Evolutionary conservation across 2,113 vertebrate species (phyloP), one percentile per base, ranked within the genome.

Genomic region (Ranitomeya variabilis): DNA sequence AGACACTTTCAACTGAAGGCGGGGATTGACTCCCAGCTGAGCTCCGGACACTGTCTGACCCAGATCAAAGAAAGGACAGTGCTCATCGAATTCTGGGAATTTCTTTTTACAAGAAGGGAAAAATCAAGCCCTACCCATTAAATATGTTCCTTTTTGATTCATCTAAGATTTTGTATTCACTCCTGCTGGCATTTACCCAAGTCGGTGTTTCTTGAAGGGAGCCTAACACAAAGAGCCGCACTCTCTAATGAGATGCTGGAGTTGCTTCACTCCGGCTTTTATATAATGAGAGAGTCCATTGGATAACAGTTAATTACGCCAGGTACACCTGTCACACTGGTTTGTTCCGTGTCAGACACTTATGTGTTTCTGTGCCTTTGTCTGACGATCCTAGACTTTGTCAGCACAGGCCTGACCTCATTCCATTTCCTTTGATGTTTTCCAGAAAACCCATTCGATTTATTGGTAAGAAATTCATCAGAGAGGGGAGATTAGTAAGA

Each of bases 401-500:
- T 83, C 52, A 83, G 91, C 87, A 69, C 90, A 92, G 92, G 90
- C 92, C 90, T 91, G 93, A 92, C 92, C 92, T 92, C 92, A 82
- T 92, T 93, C 91, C 86, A 90, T 91, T 91, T 80, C 37, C 80
- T 89, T 84, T 78, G 73, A 84, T 84, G 81, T 77, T 77, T 84
- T 89, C 73, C 81, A 89, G 80, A 84, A 67, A 67, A 60, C 88
- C 90, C 84, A 66, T 92, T 92, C 91, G 91, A 91, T 91, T 92
- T 91, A 90, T 45, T 90, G 89, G 91, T 69, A 77, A 90, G 74
- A 90, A 83, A 88, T 76, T 77, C 57, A 82, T 71, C 2, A 60
- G 2, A 3, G 76, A 64, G 23, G 3, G 31, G 79, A 79, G 51
- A 89, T 64, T 76, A 89, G 31, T 84, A 67, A 89, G 66, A 84